A percentile compares a stretch with the other conserved stretches of the same genome.
phyloP scores from a whole-genome alignment of 2,797 vertebrate species.

The Xenops minutus region DNA sequence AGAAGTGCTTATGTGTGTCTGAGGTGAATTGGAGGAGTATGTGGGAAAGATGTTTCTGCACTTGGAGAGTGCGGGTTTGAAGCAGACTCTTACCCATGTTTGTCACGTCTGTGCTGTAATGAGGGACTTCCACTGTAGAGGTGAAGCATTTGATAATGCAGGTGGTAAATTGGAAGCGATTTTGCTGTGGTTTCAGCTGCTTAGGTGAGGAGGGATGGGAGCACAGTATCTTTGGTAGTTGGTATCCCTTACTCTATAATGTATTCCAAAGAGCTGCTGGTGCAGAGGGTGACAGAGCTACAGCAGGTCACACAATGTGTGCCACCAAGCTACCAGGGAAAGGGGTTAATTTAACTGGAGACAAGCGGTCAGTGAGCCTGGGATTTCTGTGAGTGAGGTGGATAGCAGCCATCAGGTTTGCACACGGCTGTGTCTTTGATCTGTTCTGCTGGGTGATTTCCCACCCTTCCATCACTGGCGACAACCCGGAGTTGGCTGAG shows the following conservation, averaged over 20 bases:
- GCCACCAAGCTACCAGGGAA: background rate
- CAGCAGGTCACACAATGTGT: background rate
- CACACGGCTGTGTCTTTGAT: background rate
- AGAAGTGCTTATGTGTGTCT: background rate
- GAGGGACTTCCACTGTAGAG: background rate
- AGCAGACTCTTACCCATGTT: background rate
- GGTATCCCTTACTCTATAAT: background rate
- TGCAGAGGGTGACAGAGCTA: background rate
- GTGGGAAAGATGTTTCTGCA: conserved; percentile 6
- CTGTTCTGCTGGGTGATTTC: background rate
- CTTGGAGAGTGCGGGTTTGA: background rate
- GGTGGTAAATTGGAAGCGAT: background rate
- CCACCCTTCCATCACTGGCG: background rate
- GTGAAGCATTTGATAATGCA: background rate
- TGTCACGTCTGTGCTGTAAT: background rate
- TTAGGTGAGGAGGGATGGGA: background rate
- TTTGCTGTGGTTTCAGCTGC: background rate
- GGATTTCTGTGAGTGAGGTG: background rate
- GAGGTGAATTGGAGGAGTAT: background rate
- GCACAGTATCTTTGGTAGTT: background rate
- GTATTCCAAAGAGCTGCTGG: background rate
- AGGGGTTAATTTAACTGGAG: background rate
- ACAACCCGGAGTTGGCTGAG: background rate
- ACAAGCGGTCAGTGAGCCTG: background rate
- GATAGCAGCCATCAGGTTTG: background rate